Conservation (phyloP, 2,797 vertebrate species). For the Selene dorsalis region DNA sequence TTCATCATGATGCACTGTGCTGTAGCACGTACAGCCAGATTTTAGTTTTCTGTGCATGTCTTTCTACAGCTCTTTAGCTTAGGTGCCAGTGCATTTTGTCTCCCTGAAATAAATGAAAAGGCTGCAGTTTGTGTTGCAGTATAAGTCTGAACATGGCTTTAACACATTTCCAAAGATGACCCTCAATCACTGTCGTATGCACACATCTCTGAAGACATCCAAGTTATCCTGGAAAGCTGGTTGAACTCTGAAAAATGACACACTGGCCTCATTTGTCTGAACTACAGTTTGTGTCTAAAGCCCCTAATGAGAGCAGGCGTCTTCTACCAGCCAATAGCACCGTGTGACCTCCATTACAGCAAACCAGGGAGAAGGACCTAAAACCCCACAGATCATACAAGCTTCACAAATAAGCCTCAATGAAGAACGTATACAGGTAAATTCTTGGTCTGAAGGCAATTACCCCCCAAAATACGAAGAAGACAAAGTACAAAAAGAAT, state of each 20-base stretch:
- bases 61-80: constrained; percentile 1
- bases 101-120: constrained; percentile 18
- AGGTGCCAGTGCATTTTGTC: too few species aligned
- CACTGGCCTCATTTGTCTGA: constrained; percentile 71
- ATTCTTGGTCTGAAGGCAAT: constrained; percentile 41
- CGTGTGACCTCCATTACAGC: constrained; percentile 60
- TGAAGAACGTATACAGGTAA: constrained; percentile 36
- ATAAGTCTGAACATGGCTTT: constrained; percentile 11
- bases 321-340: constrained; percentile 51
- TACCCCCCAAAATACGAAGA: constrained; percentile 36
- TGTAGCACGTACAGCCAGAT: background rate
- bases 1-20: background rate
- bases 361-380: constrained; percentile 32
- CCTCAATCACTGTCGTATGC: constrained; percentile 32
- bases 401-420: constrained; percentile 33
- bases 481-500: constrained; percentile 45
- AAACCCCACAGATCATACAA: constrained; percentile 16
- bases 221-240: constrained; percentile 62
- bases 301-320: constrained; percentile 56
- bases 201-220: constrained; percentile 45
- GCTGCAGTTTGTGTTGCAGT: constrained; percentile 16
- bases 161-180: constrained; percentile 24
- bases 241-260: constrained; percentile 66
- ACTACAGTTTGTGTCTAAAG: constrained; percentile 58
- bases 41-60: background rate